These are phyloP conservation scores for Actinemys pallida DNA, from an alignment of 2,113 vertebrate genomes.

Conservation along the genomic window DNA sequence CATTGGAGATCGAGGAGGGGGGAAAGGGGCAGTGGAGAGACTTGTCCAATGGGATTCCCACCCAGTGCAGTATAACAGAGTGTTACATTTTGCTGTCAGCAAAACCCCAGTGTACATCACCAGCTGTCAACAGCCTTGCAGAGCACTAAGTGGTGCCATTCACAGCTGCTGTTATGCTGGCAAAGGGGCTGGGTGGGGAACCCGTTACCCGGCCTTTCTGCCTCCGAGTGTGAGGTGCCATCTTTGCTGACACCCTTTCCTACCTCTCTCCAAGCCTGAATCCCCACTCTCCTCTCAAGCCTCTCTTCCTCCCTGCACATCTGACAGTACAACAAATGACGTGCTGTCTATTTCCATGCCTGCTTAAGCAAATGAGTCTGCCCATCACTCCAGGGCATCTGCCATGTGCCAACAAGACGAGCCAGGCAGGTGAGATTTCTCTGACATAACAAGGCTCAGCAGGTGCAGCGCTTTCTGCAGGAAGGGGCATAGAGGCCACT, in stretches of 20 bases:
- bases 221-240: too few relatives aligned
- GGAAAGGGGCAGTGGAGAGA: background rate
- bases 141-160: background rate
- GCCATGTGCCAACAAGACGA: background rate
- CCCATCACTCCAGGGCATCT: background rate
- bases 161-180: background rate
- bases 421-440: background rate
- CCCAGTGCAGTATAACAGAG: background rate
- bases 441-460: background rate
- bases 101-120: background rate
- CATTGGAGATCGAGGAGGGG: background rate
- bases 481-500: background rate
- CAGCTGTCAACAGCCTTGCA: background rate
- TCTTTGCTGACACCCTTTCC: background rate
- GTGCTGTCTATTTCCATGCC: background rate
- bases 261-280: background rate
- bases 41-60: background rate
- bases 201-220: too few relatives aligned
- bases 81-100: background rate
- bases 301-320: background rate
- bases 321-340: background rate
- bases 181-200: background rate
- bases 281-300: background rate
- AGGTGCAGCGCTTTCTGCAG: background rate
- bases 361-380: background rate